A percentile compares a stretch with the other conserved stretches of the same genome.
phyloP scores from a whole-genome alignment of 2,113 vertebrate genomes.

The Chascanopsetta lugubris region DNA sequence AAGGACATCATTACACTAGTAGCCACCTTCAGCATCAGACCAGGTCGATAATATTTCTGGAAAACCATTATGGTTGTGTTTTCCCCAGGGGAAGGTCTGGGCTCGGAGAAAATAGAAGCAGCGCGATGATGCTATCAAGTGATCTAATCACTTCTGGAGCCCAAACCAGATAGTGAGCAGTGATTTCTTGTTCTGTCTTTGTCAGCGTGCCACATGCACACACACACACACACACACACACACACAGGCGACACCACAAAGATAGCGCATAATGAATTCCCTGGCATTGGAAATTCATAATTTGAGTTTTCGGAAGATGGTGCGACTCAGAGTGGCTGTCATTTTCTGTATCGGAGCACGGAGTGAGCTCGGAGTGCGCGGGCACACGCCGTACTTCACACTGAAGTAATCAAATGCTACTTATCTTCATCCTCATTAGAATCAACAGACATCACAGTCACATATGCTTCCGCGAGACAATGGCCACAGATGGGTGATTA shows the following conservation, averaged over 20 bases:
- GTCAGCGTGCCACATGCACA: slow-evolving; percentile 37
- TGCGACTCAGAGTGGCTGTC: slow-evolving; percentile 34
- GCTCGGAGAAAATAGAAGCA: slow-evolving; percentile 63
- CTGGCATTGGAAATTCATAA: slow-evolving; percentile 43
- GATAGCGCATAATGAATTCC: slow-evolving; percentile 55
- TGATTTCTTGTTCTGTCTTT: slow-evolving; percentile 60
- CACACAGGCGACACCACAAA: slow-evolving; percentile 41
- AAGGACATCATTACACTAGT: slow-evolving; percentile 47
- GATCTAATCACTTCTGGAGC: slow-evolving; percentile 66
- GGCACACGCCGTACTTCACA: slow-evolving; percentile 49
- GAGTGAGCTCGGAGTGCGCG: slow-evolving; percentile 33
- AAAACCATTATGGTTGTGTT: slow-evolving; percentile 72
- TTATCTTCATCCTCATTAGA: slow-evolving; percentile 74
- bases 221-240: too few relatives aligned
- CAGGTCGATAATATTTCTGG: slow-evolving; percentile 74
- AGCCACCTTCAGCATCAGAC: slow-evolving; percentile 48
- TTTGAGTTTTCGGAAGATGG: slow-evolving; percentile 41
- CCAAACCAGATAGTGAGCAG: slow-evolving; percentile 62
- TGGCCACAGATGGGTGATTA: slow-evolving; percentile 77
- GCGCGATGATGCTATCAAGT: slow-evolving; percentile 60
- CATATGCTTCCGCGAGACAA: slow-evolving; percentile 68
- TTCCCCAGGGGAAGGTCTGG: slow-evolving; percentile 48
- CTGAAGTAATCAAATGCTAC: slow-evolving; percentile 72
- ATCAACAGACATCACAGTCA: slow-evolving; percentile 64
- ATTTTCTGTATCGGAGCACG: slow-evolving; percentile 42